A percentile compares a stretch with the other conserved stretches of the same genome.
Conservation (phyloP, 2,113 vertebrate genomes). For the Trichomycterus rosablanca region DNA sequence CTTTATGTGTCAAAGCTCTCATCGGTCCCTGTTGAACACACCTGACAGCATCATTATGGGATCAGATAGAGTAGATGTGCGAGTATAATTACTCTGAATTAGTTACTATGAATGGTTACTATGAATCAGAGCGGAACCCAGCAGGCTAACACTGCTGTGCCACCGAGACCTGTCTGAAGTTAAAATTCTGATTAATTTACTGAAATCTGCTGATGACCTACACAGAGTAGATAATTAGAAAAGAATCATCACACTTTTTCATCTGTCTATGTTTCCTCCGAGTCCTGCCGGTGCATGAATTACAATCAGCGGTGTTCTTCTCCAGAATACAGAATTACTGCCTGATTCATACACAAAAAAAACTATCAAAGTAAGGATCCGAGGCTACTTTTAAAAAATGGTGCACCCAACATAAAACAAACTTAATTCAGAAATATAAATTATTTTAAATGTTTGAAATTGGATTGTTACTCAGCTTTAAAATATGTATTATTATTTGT, state of each 20-base stretch:
- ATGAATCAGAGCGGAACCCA: background rate
- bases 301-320: conserved; percentile 16
- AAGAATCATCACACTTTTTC: conserved; percentile 31
- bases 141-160: background rate
- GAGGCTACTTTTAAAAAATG: background rate
- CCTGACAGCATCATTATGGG: conserved; percentile 7
- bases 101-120: background rate
- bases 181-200: conserved; percentile 29
- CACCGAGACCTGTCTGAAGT: conserved; percentile 11
- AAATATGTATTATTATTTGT: no score
- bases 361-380: background rate
- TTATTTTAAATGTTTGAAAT: no score
- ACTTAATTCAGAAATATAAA: no score
- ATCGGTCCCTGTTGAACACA: background rate
- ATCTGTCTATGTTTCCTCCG: conserved; percentile 16
- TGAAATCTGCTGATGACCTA: conserved; percentile 22
- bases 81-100: background rate
- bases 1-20: background rate
- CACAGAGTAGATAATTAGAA: conserved; percentile 35
- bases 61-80: conserved; percentile 6
- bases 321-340: conserved; percentile 1
- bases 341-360: background rate
- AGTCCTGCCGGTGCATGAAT: conserved; percentile 22
- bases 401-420: background rate
- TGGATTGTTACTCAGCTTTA: no score